Evolutionary conservation across 2,797 vertebrate genomes (phyloP), one percentile per base, ranked within the genome.

Genomic region (Halcyon leucocephala): DNA sequence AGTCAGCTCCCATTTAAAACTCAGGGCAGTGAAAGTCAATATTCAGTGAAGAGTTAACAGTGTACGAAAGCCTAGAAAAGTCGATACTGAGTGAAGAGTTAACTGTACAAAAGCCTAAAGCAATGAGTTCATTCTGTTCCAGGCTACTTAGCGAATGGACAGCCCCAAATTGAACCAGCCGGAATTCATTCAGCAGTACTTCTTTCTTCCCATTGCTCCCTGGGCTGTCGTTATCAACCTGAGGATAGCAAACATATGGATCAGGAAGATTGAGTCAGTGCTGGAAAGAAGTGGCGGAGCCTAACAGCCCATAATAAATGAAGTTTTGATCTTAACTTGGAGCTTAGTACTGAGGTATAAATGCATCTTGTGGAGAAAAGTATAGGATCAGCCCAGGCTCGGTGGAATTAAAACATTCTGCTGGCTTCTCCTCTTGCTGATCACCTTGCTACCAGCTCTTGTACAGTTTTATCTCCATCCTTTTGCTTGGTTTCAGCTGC

Each of bases 111-210:
- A 88, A 86, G 60, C 82, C 83, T 33, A 29, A 26, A 93, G 88
- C 80, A 62, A 49, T 2, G 85, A 91, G 87, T 93, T 95, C 66
- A 66, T 67, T 95, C 49, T 91, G 93, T 89, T 77, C 91, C 67
- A 74, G 91, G 88, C 77, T 89, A 41, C 94, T 92, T 46, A 67
- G 73, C 6, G 4, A 91, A 73, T 4, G 82, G 55, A 64, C 77
- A 86, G 87, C 62, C 82, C 81, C 74, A 91, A 84, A 71, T 0
- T 1, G 87, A 91, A 90, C 49, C 65, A 76, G 73, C 73, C 95
- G 91, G 90, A 93, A 83, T 76, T 84, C 60, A 71, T 95, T 90
- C 93, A 28, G 28, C 61, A 70, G 26, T n/a, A 24, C 29, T 86
- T 66, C 83, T 70, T 84, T 52, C 85, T 72, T 72, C 93, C 81